Conservation (phyloP, 2,888 invertebrate species). For the Brenthis daphne region DNA sequence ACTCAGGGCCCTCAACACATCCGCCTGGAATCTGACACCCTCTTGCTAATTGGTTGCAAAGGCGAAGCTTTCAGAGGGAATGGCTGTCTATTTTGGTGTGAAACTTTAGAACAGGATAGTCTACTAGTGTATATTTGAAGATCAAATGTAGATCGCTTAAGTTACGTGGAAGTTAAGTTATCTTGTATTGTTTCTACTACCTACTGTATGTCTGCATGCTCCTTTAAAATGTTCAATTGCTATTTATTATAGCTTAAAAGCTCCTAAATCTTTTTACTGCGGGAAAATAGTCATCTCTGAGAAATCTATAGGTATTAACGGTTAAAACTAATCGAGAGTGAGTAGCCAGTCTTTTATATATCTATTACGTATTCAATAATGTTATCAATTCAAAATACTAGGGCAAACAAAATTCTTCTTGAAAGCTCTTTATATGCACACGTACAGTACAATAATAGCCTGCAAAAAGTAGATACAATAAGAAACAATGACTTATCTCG, state of each 20-base stretch:
- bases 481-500: conserved; percentile 29
- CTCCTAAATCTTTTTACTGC: no score
- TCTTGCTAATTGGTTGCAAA: conserved; percentile 32
- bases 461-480: conserved; percentile 16
- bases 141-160: no score
- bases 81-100: conserved; percentile 14
- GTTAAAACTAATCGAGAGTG: no score
- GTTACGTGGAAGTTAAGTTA: background rate
- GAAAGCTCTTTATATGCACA: background rate
- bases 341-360: no score
- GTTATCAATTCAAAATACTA: background rate
- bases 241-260: no score
- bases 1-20: conserved; percentile 29
- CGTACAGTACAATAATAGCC: conserved; percentile 19
- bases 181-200: background rate
- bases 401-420: background rate
- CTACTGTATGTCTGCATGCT: no score
- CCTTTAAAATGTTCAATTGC: no score
- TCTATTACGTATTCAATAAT: background rate
- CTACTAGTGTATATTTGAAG: background rate
- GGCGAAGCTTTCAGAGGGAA: background rate
- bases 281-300: no score
- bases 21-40: conserved; percentile 40
- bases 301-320: no score
- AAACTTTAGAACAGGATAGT: conserved; percentile 6